phyloP scores from a whole-genome alignment of 2,113 vertebrate genomes.

The Vidua macroura region DNA sequence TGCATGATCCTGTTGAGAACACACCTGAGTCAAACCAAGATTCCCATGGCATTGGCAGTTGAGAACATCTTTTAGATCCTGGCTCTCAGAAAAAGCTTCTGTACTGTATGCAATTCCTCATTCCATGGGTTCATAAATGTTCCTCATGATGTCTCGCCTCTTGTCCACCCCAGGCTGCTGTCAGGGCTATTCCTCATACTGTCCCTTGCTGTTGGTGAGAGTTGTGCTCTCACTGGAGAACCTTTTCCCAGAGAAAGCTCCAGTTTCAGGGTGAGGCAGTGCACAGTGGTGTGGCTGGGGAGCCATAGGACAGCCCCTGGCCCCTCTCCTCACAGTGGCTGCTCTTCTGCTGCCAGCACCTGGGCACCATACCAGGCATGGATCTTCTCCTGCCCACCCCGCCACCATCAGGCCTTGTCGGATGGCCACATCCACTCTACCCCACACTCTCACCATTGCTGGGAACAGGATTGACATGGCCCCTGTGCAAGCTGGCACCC shows the following conservation, averaged over 20 bases:
- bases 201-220: background rate
- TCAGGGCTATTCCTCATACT: background rate
- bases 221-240: background rate
- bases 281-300: fast-evolving
- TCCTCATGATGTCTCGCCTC: fast-evolving
- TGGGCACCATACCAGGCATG: fast-evolving
- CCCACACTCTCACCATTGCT: fast-evolving
- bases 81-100: background rate
- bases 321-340: background rate
- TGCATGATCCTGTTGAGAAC: background rate
- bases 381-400: background rate
- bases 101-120: background rate
- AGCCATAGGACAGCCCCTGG: background rate
- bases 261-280: no score
- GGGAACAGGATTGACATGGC: background rate
- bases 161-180: background rate
- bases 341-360: no score
- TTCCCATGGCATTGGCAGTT: background rate
- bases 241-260: no score
- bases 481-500: background rate
- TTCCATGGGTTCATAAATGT: background rate
- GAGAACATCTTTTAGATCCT: background rate
- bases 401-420: fast-evolving
- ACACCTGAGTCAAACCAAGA: background rate
- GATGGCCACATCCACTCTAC: fast-evolving